phyloP scores from a whole-genome alignment of 2,797 vertebrate species.

The Holocentrus rufus region DNA sequence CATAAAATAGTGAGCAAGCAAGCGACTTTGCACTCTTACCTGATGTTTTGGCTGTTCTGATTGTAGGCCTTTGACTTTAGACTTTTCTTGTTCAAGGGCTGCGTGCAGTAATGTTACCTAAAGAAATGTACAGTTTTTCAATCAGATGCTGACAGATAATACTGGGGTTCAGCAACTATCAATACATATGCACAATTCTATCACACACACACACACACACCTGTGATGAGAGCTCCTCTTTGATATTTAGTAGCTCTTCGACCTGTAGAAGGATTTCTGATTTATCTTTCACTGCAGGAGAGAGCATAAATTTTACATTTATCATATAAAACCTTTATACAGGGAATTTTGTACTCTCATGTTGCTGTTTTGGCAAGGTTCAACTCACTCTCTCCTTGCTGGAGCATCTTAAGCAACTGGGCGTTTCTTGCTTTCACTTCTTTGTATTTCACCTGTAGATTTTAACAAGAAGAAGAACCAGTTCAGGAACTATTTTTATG shows the following conservation, averaged over 20 bases:
- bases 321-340: not conserved
- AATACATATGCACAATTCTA: not conserved
- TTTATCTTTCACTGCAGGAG: conserved; percentile 93
- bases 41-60: conserved; percentile 91
- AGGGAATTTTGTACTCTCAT: not conserved
- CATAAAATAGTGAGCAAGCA: not conserved
- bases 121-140: conserved; percentile 3
- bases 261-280: conserved; percentile 94
- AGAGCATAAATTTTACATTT: not conserved
- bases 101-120: conserved; percentile 90
- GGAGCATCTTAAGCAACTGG: conserved; percentile 94
- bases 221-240: conserved; percentile 93
- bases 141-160: not conserved
- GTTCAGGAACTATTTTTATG: not conserved
- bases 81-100: conserved; percentile 93
- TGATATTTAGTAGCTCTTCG: conserved; percentile 92
- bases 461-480: not conserved
- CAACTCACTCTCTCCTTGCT: conserved; percentile 95
- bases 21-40: conserved; percentile 57
- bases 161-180: not conserved
- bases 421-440: conserved; percentile 94
- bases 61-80: conserved; percentile 93
- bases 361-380: not conserved
- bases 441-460: conserved; percentile 88
- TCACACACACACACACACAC: conserved; percentile 69